Evolutionary conservation across 2,888 invertebrate genomes (phyloP).

Genomic region (Leptinotarsa rubiginosa): DNA sequence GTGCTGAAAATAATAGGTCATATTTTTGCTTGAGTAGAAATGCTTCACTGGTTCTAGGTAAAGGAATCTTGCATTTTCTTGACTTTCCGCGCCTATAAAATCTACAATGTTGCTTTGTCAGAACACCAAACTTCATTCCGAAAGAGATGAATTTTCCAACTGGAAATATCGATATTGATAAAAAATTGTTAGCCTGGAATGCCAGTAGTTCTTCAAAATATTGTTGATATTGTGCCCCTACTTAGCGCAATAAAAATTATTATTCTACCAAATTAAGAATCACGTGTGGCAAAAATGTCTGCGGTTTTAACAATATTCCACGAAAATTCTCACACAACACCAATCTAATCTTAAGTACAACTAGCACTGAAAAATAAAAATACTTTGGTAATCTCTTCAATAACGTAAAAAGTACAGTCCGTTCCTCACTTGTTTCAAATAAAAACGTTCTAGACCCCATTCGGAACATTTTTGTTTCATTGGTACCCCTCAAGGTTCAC

Average conservation of each 20-base stretch:
- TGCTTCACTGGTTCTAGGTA: no score
- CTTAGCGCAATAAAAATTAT: not conserved
- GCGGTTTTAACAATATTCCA: not conserved
- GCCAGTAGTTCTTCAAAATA: no score
- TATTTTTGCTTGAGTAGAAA: no score
- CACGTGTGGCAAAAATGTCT: not conserved
- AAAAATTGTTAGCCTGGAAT: no score
- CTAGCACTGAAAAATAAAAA: conserved; percentile 21
- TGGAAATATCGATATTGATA: no score
- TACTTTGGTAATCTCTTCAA: conserved; percentile 9
- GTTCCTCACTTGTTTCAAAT: not conserved
- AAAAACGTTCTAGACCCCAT: not conserved
- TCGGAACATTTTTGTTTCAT: not conserved
- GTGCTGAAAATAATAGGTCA: no score
- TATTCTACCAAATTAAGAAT: not conserved
- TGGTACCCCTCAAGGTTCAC: not conserved
- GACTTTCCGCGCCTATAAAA: no score
- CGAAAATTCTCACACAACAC: no score
- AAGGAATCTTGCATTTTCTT: no score
- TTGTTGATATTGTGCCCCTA: not conserved
- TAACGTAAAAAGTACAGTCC: not conserved
- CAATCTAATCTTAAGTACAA: conserved; percentile 26
- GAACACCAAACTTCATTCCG: no score
- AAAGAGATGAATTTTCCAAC: no score
- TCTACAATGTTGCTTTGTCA: no score